Percentiles rank a stretch among this genome's conserved stretches.
These are phyloP conservation scores for Artemisiospiza belli DNA, from an alignment of 2,113 vertebrate species.

Conservation along the genomic window DNA sequence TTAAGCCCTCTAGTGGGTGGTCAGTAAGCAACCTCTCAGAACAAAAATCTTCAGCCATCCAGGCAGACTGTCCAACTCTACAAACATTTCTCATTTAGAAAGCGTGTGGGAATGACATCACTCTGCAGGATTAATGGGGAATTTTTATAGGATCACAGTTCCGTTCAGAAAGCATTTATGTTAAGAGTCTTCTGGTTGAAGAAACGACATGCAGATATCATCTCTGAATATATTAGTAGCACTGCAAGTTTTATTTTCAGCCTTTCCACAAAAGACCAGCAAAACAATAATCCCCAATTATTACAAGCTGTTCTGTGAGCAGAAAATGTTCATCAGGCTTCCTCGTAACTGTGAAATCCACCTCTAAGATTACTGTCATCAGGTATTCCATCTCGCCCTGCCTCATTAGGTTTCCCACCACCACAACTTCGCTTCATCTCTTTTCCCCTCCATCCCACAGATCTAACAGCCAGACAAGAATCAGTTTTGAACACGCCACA, in stretches of 20 bases:
- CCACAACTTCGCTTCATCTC: not conserved
- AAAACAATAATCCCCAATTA: not conserved
- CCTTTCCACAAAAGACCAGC: not conserved
- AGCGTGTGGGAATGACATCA: not conserved
- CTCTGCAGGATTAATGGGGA: not conserved
- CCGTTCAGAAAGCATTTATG: not conserved
- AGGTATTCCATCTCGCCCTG: not conserved
- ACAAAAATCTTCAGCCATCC: not conserved
- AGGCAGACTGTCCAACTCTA: not conserved
- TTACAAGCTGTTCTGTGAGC: not conserved
- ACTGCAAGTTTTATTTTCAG: slow-evolving; percentile 41
- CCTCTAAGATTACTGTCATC: not conserved
- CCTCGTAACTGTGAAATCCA: not conserved
- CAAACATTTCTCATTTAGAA: not conserved
- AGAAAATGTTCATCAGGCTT: not conserved
- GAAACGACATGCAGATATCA: not conserved
- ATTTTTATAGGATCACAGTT: slow-evolving; percentile 10
- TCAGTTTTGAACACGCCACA: not conserved
- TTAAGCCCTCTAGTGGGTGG: slow-evolving; percentile 50
- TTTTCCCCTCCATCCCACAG: not conserved
- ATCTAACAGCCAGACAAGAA: not conserved
- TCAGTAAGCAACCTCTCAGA: not conserved
- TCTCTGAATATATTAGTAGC: slow-evolving; percentile 1
- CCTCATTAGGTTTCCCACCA: not conserved
- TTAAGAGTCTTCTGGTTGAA: not conserved